Evolutionary conservation across 2,113 vertebrate genomes (phyloP), one percentile per base, ranked within the genome.

Genomic region (Clarias magur): DNA sequence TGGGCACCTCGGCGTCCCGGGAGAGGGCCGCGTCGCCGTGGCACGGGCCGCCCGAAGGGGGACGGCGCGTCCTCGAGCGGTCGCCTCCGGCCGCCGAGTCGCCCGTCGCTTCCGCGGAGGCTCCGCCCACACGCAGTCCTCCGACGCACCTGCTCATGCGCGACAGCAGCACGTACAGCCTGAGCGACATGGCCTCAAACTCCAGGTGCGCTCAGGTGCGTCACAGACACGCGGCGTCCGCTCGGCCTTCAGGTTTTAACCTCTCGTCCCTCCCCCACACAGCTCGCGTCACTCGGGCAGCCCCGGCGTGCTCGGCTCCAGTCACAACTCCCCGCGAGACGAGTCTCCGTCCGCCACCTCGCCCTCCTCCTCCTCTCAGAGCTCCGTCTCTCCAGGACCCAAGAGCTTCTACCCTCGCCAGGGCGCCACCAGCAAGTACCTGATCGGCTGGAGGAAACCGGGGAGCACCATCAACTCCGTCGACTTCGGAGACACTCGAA

Each of bases 391-490:
- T 0, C 97, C 97, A 0, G 97, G 98, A 59, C 98, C 98, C 84
- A 97, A 98, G 93, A 99, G 96, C 91, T 99, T 99, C 96, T 99
- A 99, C 93, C 98, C 98, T 21, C 97, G 99, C 80, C 99, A 99
- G 94, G 99, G 99, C 34, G 98, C 98, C 87, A 99, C 98, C 86
- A 99, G 98, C 96, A 99, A 99, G 94, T 99, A 98, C 93, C 95
- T 99, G 93, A 99, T 99, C 0, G 98, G 99, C 91, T 99, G 99
- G 99, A 98, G 99, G 93, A 99, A 99, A 87, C 99, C 99, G 0
- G 98, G 98, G 89, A 97, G 98, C 93, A 99, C 98, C 92, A 99
- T 99, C 93, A 99, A 99, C 94, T 99, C 98, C 21, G 99, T 99
- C 90, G 98, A 98, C 88, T 99, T 99, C 89, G 98, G 98, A 94